These are phyloP conservation scores for Cerastoderma edule DNA, from an alignment of 2,888 invertebrate species.

Conservation along the genomic window DNA sequence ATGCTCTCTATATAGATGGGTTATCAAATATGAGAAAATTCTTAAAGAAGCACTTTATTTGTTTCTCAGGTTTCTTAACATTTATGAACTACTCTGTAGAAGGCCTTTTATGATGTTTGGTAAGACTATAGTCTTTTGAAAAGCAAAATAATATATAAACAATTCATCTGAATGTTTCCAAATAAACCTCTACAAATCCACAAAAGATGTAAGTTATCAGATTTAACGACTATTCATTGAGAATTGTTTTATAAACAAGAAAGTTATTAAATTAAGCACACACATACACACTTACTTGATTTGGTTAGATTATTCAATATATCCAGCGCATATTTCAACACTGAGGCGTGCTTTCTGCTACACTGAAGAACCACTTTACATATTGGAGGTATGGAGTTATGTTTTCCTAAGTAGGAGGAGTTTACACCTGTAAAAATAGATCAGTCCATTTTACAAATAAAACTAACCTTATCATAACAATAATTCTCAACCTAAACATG, in stretches of 20 bases:
- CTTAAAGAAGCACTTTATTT: too few species aligned
- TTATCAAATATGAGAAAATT: too few species aligned
- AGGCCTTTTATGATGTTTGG: too few species aligned
- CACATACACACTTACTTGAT: constrained; percentile 86
- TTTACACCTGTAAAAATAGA: constrained; percentile 78
- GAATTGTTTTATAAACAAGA: background rate
- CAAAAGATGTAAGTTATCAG: too few species aligned
- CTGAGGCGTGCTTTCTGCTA: constrained; percentile 77
- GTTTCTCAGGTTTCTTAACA: too few species aligned
- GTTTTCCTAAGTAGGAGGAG: constrained; percentile 82
- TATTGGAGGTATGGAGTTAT: constrained; percentile 79
- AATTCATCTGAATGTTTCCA: too few species aligned
- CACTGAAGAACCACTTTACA: constrained; percentile 78
- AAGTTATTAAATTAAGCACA: background rate
- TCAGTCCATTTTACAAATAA: background rate
- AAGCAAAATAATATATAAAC: too few species aligned
- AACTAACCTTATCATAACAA: background rate
- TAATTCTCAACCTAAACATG: too few species aligned
- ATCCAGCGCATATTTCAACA: constrained; percentile 88
- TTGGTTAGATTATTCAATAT: constrained; percentile 89
- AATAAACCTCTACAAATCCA: too few species aligned
- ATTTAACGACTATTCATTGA: background rate
- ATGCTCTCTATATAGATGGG: too few species aligned
- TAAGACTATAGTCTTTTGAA: too few species aligned
- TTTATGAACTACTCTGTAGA: too few species aligned